Conservation (phyloP, 2,113 vertebrate species). For the Anarhynchus alexandrinus region DNA sequence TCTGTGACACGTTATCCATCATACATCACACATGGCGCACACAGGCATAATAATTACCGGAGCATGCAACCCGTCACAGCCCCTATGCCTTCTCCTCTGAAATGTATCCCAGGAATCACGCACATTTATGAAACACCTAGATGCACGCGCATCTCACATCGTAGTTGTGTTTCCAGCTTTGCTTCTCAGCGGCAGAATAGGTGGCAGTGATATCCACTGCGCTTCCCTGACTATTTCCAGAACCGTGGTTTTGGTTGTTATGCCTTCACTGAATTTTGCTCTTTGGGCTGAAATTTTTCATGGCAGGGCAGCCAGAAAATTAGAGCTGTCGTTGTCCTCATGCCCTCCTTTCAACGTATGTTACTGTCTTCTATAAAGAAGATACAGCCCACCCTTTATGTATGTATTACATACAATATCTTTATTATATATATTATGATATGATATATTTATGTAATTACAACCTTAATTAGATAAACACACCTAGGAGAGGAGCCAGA, state of each 20-base stretch:
- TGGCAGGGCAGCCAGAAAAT: not conserved
- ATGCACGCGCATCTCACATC: not conserved
- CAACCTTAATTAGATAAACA: not conserved
- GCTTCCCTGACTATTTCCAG: not conserved
- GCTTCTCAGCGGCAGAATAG: not conserved
- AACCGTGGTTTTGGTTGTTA: not conserved
- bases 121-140: not conserved
- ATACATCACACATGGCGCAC: not conserved
- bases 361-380: not conserved
- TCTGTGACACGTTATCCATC: not conserved
- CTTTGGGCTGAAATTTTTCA: not conserved
- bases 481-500: not conserved
- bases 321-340: not conserved
- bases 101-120: not conserved
- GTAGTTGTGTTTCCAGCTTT: not conserved
- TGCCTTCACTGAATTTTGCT: not conserved
- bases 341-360: rapidly evolving
- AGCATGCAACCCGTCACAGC: not conserved
- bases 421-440: no score
- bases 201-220: not conserved
- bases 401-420: not conserved
- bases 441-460: not conserved
- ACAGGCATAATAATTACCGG: not conserved
- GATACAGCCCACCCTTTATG: not conserved
- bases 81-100: not conserved